phyloP scores from a whole-genome alignment of 2,797 vertebrate species.

The Sylvilagus floridanus region DNA sequence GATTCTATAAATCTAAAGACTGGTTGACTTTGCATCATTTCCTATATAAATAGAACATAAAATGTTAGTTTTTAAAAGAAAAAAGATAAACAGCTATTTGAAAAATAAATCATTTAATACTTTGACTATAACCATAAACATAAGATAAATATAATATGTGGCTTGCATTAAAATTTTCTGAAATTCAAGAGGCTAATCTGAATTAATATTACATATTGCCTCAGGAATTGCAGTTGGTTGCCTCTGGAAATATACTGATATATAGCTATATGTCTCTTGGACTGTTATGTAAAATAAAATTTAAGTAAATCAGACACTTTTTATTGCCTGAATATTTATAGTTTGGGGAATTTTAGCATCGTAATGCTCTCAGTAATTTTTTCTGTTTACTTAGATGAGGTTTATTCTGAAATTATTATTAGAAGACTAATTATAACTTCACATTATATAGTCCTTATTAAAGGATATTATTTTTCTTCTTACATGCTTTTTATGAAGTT shows the following conservation, averaged over 20 bases:
- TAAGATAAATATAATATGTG: constrained; percentile 53
- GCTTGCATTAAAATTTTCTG: constrained; percentile 44
- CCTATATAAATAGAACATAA: constrained; percentile 39
- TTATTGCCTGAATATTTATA: constrained; percentile 53
- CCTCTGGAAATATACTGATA: neutral
- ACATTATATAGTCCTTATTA: neutral
- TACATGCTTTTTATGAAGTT: neutral
- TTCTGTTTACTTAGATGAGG: neutral
- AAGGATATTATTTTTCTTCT: neutral
- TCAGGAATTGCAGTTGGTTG: constrained; percentile 31
- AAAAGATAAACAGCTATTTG: constrained; percentile 50
- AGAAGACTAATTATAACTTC: constrained; percentile 28
- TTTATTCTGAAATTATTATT: constrained; percentile 32
- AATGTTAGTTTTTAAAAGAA: neutral
- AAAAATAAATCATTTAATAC: constrained; percentile 62
- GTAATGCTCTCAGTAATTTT: neutral
- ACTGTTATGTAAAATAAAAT: constrained; percentile 53
- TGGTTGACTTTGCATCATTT: constrained; percentile 9
- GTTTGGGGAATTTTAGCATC: neutral
- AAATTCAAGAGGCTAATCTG: constrained; percentile 57
- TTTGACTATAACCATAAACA: constrained; percentile 58
- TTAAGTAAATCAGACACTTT: constrained; percentile 47
- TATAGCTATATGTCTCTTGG: neutral
- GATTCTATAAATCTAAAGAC: constrained; percentile 32
- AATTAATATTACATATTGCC: constrained; percentile 69